These are phyloP conservation scores for Torymus auratus DNA, from an alignment of 2,888 invertebrate species.

Conservation along the genomic window DNA sequence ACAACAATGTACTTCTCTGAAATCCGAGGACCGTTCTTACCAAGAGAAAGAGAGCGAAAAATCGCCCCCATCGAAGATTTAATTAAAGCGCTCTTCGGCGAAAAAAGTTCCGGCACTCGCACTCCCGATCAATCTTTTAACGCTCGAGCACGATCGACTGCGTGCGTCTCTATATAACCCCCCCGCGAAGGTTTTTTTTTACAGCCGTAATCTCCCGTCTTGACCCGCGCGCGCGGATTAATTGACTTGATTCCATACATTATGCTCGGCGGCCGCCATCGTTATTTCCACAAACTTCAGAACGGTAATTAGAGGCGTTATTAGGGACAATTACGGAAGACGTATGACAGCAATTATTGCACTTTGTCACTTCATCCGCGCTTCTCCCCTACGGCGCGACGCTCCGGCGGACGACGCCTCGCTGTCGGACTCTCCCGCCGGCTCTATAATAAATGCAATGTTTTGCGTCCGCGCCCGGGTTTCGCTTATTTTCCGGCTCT, in stretches of 20 bases:
- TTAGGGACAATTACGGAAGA: constrained; percentile 58
- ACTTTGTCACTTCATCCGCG: constrained; percentile 57
- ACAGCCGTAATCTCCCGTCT: constrained; percentile 31
- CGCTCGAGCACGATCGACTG: no score
- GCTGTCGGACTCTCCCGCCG: constrained; percentile 28
- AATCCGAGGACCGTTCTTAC: neutral
- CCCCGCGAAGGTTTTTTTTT: no score
- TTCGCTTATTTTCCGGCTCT: constrained; percentile 39
- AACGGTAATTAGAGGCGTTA: constrained; percentile 58
- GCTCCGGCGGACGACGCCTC: neutral
- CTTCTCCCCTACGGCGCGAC: constrained; percentile 41
- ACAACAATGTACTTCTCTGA: constrained; percentile 5
- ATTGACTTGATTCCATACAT: constrained; percentile 50
- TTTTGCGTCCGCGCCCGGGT: constrained; percentile 30
- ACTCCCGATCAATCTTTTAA: no score
- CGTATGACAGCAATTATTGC: constrained; percentile 58
- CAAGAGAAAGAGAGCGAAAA: neutral
- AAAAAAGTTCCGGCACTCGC: neutral
- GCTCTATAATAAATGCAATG: constrained; percentile 55
- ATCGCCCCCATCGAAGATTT: no score
- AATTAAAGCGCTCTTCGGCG: neutral
- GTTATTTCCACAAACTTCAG: constrained; percentile 59
- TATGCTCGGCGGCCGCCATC: constrained; percentile 31
- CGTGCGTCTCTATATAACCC: no score
- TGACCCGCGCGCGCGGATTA: constrained; percentile 30